A percentile compares a stretch with the other conserved stretches of the same genome.
These are phyloP conservation scores for Apis cerana DNA, from an alignment of 1,140 invertebrate genomes.

Conservation along the genomic window DNA sequence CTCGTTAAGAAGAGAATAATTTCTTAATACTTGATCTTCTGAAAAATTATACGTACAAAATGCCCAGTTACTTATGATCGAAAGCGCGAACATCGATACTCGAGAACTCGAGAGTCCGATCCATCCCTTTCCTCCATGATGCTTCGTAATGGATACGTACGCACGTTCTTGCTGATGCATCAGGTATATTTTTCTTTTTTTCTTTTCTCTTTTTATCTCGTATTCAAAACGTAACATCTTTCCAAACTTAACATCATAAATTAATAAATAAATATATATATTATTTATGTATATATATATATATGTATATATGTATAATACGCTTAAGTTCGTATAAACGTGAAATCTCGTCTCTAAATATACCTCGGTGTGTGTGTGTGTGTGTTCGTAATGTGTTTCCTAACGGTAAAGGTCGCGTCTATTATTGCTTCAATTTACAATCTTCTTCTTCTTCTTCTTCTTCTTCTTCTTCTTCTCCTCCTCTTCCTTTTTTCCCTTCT, in stretches of 20 bases:
- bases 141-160: constrained; percentile 63
- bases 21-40: no score
- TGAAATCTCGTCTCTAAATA: constrained; percentile 51
- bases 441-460: neutral
- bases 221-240: constrained; percentile 71
- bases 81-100: neutral
- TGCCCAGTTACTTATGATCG: neutral
- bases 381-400: constrained; percentile 41
- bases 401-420: constrained; percentile 60
- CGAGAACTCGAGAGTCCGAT: constrained; percentile 31
- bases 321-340: constrained; percentile 62
- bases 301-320: constrained; percentile 61
- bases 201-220: constrained; percentile 24
- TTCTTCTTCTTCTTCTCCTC: no score
- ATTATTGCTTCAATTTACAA: constrained; percentile 78
- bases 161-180: constrained; percentile 63
- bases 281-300: constrained; percentile 56
- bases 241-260: constrained; percentile 76
- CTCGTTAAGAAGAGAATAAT: no score
- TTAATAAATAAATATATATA: constrained; percentile 76
- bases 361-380: constrained; percentile 26
- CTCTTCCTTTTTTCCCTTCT: no score
- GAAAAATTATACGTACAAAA: neutral
- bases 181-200: constrained; percentile 61
- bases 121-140: neutral